Percentiles rank a stretch among this genome's conserved stretches.
These are phyloP conservation scores for Leptopilina boulardi DNA, from an alignment of 1,140 invertebrate genomes.

Conservation along the genomic window DNA sequence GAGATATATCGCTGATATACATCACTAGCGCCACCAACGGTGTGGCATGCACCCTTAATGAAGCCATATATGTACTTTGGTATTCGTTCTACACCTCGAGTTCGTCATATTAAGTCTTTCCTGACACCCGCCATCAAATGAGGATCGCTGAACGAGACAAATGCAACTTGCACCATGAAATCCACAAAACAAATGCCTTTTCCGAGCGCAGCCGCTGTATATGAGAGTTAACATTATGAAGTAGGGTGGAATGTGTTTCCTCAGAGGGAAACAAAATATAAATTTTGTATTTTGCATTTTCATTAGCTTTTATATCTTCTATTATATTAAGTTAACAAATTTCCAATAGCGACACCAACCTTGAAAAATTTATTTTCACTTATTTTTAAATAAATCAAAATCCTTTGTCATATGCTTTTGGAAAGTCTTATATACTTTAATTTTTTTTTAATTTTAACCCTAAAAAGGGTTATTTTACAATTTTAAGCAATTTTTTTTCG, in stretches of 20 bases:
- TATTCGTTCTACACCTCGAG: constrained; percentile 35
- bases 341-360: no score
- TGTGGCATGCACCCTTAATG: constrained; percentile 62
- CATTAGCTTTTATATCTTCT: no score
- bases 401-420: no score
- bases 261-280: neutral
- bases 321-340: no score
- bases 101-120: constrained; percentile 18
- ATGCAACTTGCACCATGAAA: constrained; percentile 19
- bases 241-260: neutral
- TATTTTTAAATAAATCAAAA: no score
- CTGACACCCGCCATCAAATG: constrained; percentile 17
- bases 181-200: constrained; percentile 20
- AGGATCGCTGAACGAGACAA: constrained; percentile 25
- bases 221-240: neutral
- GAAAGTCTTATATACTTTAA: no score
- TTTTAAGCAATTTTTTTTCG: no score
- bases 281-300: no score
- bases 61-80: constrained; percentile 58
- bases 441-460: no score
- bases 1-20: constrained; percentile 69
- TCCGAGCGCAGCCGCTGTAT: neutral
- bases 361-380: no score
- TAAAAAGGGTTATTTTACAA: no score
- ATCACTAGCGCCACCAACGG: constrained; percentile 69